A percentile compares a stretch with the other conserved stretches of the same genome.
Conservation (phyloP, 2,888 invertebrate genomes). For the Tigriopus californicus region DNA sequence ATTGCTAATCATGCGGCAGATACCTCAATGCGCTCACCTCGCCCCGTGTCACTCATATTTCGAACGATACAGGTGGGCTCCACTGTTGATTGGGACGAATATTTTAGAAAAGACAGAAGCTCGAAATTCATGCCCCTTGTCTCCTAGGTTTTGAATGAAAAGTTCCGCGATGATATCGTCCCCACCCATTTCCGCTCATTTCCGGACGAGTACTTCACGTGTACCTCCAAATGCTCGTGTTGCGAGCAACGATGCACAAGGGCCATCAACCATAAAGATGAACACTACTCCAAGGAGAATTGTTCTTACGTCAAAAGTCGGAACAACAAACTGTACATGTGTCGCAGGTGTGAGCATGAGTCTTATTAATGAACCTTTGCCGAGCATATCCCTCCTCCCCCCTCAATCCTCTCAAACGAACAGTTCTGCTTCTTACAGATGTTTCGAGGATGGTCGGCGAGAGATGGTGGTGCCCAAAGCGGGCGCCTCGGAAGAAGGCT, state of each 20-base stretch:
- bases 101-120: neutral
- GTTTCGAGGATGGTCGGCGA: slow-evolving; percentile 40
- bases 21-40: too few relatives aligned
- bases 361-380: neutral
- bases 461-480: slow-evolving; percentile 39
- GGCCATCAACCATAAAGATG: neutral
- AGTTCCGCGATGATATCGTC: slow-evolving; percentile 47
- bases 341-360: slow-evolving; percentile 2
- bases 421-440: slow-evolving; percentile 40
- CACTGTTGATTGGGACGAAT: too few relatives aligned
- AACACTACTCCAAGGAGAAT: neutral
- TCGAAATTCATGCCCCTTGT: neutral
- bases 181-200: slow-evolving; percentile 41
- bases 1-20: too few relatives aligned
- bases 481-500: slow-evolving; percentile 31
- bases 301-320: neutral
- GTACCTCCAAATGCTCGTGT: slow-evolving; percentile 46
- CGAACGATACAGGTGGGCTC: neutral
- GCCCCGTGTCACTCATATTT: too few relatives aligned
- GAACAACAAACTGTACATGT: slow-evolving; percentile 7
- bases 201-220: slow-evolving; percentile 60
- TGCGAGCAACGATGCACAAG: slow-evolving; percentile 39
- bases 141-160: slow-evolving; percentile 44
- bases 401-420: neutral
- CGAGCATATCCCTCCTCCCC: too few relatives aligned